These are phyloP conservation scores for Parnassius apollo DNA, from an alignment of 2,888 invertebrate species.

Conservation along the genomic window DNA sequence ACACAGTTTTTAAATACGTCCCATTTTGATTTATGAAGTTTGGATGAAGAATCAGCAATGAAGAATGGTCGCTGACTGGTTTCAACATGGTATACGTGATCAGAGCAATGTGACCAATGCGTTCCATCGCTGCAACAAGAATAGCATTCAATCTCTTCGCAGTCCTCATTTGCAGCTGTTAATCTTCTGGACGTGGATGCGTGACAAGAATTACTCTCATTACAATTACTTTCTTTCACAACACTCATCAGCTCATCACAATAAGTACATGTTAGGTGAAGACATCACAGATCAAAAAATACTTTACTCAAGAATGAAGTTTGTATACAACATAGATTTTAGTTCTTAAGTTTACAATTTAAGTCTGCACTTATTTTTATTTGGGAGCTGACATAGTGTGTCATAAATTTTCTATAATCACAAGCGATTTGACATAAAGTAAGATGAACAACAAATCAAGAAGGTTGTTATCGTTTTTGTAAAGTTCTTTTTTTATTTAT, in stretches of 20 bases:
- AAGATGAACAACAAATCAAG: neutral
- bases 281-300: conserved; percentile 9
- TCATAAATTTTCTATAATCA: conserved; percentile 9
- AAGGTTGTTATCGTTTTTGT: neutral
- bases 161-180: conserved; percentile 52
- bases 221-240: conserved; percentile 40
- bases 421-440: conserved; percentile 4
- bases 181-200: conserved; percentile 60
- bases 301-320: neutral
- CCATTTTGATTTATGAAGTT: conserved; percentile 55
- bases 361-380: too few relatives aligned
- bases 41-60: conserved; percentile 53
- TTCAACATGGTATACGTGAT: conserved; percentile 36
- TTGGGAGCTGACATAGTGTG: conserved; percentile 4
- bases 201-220: conserved; percentile 42
- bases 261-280: conserved; percentile 11
- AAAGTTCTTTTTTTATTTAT: neutral
- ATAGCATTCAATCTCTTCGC: conserved; percentile 38
- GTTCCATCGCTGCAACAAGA: conserved; percentile 40
- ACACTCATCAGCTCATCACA: conserved; percentile 21
- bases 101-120: conserved; percentile 47
- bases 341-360: too few relatives aligned
- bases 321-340: conserved; percentile 13
- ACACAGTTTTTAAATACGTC: conserved; percentile 45
- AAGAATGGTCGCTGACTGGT: conserved; percentile 46